A percentile compares a stretch with the other conserved stretches of the same genome.
Evolutionary conservation across 1,140 invertebrate genomes (phyloP).

Genomic region (Caenorhabditis briggsae): DNA sequence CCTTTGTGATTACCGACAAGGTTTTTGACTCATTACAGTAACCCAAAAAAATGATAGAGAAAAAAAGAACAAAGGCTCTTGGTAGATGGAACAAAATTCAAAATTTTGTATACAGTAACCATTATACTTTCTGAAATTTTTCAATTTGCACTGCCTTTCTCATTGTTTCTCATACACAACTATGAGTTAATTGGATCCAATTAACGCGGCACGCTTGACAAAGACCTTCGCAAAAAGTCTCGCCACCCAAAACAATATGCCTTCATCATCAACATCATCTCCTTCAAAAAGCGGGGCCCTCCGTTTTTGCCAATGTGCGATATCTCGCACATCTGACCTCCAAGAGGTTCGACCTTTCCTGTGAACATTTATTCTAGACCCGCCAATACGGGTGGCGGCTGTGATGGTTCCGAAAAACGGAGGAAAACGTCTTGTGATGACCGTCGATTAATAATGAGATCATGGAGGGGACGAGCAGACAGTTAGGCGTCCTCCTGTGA

Average conservation of each 20-base stretch:
- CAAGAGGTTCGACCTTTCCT: conserved; percentile 39
- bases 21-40: too few relatives aligned
- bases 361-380: conserved; percentile 50
- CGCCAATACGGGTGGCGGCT: neutral
- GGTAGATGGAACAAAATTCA: too few relatives aligned
- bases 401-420: neutral
- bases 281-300: neutral
- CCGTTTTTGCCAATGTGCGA: conserved; percentile 15
- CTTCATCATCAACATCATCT: too few relatives aligned
- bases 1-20: too few relatives aligned
- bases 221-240: neutral
- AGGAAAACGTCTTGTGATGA: conserved; percentile 8
- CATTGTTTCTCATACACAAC: too few relatives aligned
- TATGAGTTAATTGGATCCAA: conserved; percentile 4
- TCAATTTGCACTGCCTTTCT: too few relatives aligned
- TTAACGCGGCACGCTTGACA: neutral
- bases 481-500: neutral
- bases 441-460: conserved; percentile 40
- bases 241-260: too few relatives aligned
- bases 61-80: too few relatives aligned
- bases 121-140: too few relatives aligned
- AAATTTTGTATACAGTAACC: too few relatives aligned
- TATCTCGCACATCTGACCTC: conserved; percentile 55
- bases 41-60: too few relatives aligned
- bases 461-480: conserved; percentile 1